Evolutionary conservation across 2,113 vertebrate species (phyloP).

Genomic region (Gopherus evgoodei): DNA sequence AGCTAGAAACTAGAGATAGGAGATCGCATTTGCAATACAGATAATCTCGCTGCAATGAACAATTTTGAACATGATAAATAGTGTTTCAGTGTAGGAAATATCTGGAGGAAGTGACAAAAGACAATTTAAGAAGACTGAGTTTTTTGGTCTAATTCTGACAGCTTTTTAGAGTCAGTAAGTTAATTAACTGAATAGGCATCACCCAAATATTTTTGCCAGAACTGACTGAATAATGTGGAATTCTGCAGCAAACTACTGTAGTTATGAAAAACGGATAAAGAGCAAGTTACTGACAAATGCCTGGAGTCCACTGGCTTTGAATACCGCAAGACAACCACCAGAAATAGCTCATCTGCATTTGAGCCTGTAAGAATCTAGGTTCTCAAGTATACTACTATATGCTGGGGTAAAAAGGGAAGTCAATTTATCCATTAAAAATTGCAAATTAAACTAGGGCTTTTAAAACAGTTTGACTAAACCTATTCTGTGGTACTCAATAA

Average conservation of each 20-base stretch:
- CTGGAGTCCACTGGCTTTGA: background rate
- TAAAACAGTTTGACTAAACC: background rate
- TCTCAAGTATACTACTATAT: background rate
- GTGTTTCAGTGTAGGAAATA: background rate
- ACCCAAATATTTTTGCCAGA: background rate
- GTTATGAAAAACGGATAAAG: background rate
- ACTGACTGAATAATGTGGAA: background rate
- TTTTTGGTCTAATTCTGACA: background rate
- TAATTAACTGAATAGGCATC: background rate
- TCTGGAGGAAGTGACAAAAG: background rate
- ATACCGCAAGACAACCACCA: background rate
- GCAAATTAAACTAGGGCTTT: background rate
- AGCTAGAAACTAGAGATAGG: background rate
- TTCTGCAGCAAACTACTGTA: background rate
- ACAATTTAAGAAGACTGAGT: rapidly evolving
- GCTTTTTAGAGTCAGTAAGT: background rate
- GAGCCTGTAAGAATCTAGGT: background rate
- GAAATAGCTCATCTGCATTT: background rate
- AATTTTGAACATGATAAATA: background rate
- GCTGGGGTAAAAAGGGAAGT: background rate
- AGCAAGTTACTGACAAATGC: background rate
- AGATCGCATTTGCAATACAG: background rate
- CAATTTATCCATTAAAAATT: background rate
- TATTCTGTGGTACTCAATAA: background rate
- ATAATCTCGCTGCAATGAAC: background rate